A percentile compares a stretch with the other conserved stretches of the same genome.
These are phyloP conservation scores for Xenops minutus DNA, from an alignment of 2,797 vertebrate genomes.

Conservation along the genomic window DNA sequence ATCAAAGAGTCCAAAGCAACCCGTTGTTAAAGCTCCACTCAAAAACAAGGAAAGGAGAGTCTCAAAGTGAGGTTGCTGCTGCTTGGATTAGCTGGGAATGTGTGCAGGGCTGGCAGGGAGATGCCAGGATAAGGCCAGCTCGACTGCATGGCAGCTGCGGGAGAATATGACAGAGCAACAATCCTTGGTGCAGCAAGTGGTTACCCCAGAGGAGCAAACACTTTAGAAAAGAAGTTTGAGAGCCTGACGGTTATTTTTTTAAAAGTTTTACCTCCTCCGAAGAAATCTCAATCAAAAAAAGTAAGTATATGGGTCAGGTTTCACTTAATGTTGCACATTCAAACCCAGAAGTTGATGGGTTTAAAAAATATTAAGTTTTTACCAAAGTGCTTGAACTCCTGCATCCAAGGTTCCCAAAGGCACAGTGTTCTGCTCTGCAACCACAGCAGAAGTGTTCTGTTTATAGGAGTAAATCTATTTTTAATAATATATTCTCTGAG, in stretches of 20 bases:
- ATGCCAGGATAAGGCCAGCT: neutral
- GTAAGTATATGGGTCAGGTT: neutral
- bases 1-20: neutral
- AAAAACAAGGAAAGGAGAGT: neutral
- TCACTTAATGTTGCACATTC: neutral
- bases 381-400: neutral
- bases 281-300: neutral
- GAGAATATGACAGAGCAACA: neutral
- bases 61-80: neutral
- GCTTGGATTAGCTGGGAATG: neutral
- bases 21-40: neutral
- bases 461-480: conserved; percentile 19
- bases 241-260: neutral
- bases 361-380: neutral
- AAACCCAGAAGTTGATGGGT: neutral
- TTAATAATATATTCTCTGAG: neutral
- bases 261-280: neutral
- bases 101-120: neutral
- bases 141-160: neutral
- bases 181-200: neutral
- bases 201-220: neutral
- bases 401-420: neutral
- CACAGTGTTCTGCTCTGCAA: neutral
- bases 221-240: neutral
- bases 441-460: neutral